A percentile compares a stretch with the other conserved stretches of the same genome.
Evolutionary conservation across 1,140 invertebrate species (phyloP).

Genomic region (Odontomachus brunneus): DNA sequence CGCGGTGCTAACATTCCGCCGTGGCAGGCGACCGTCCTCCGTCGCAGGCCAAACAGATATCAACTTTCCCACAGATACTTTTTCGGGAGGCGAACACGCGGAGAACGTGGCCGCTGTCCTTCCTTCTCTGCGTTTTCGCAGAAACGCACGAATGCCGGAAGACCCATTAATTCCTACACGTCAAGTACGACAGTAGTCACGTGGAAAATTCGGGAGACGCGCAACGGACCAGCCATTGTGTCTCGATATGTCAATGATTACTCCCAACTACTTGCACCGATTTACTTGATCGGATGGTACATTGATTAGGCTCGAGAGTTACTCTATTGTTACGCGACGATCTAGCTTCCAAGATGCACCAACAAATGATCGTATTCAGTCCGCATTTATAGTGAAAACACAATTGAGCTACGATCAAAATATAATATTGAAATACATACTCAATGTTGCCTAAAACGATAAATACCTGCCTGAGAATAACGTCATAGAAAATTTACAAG

Average conservation of each 20-base stretch:
- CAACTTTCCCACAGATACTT: conserved; percentile 80
- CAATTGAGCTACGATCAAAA: no score
- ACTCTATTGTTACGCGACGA: background rate
- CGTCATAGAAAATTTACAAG: background rate
- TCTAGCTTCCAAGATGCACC: conserved; percentile 12
- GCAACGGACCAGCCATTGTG: conserved; percentile 4
- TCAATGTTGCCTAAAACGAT: no score
- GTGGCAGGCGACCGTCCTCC: conserved; percentile 60
- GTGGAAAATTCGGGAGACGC: conserved; percentile 7
- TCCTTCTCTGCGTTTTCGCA: conserved; percentile 12
- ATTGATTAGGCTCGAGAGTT: background rate
- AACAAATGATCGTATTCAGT: no score
- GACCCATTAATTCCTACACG: conserved; percentile 6
- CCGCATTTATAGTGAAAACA: no score
- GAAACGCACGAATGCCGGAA: conserved; percentile 23
- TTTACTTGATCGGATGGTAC: no score
- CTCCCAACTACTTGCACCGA: no score
- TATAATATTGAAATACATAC: no score
- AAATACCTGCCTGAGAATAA: no score
- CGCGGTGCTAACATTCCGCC: conserved; percentile 75
- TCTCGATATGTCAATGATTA: no score
- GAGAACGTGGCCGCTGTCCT: background rate
- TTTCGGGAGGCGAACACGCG: conserved; percentile 71
- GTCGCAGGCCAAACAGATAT: conserved; percentile 51
- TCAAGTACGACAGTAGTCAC: conserved; percentile 5